Evolutionary conservation across 2,888 invertebrate species (phyloP).

Genomic region (Eugnorisma glareosa): DNA sequence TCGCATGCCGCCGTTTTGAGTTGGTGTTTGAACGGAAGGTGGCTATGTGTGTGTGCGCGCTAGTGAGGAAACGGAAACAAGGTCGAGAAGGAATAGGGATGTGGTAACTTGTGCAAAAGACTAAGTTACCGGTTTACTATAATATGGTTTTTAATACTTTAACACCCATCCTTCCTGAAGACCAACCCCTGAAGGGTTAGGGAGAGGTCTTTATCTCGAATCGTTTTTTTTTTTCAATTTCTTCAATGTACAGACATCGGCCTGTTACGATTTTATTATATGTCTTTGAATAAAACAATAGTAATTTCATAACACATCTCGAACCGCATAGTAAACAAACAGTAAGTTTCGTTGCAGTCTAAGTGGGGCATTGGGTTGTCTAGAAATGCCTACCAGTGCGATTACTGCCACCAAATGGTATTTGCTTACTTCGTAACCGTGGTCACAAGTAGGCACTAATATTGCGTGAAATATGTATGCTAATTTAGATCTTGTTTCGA

Average conservation of each 20-base stretch:
- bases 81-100: too few species aligned
- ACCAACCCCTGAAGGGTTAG: background rate
- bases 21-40: too few species aligned
- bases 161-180: background rate
- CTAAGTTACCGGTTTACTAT: too few species aligned
- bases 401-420: constrained; percentile 71
- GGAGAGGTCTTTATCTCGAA: background rate
- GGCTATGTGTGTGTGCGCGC: too few species aligned
- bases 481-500: constrained; percentile 60
- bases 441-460: constrained; percentile 59
- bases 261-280: too few species aligned
- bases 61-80: too few species aligned
- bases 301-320: constrained; percentile 50
- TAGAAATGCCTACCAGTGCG: constrained; percentile 75
- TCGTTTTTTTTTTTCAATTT: too few species aligned
- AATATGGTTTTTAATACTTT: too few species aligned
- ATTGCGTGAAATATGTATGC: constrained; percentile 53
- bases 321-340: constrained; percentile 44
- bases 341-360: constrained; percentile 54
- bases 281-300: too few species aligned
- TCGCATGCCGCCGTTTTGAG: too few species aligned
- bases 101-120: too few species aligned
- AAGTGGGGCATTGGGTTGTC: constrained; percentile 79
- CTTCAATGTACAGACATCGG: too few species aligned
- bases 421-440: constrained; percentile 79